Evolutionary conservation across 1,140 invertebrate species (phyloP).

Genomic region (Micrasema longulum): DNA sequence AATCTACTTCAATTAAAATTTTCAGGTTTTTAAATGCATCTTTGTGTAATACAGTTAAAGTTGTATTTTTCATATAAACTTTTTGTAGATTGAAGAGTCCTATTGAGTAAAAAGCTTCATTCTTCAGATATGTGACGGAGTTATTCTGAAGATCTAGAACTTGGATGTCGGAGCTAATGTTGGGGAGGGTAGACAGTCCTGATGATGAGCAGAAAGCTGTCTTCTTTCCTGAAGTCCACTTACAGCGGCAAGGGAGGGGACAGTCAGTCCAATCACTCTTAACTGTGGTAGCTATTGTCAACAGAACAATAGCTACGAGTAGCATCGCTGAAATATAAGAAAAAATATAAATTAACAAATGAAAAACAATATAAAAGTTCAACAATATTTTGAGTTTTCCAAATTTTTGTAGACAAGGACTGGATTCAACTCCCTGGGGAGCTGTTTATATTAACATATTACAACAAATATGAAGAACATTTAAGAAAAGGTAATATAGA

Average conservation of each 20-base stretch:
- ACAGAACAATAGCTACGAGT: slow-evolving; percentile 65
- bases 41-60: slow-evolving; percentile 75
- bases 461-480: no score
- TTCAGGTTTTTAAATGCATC: slow-evolving; percentile 82
- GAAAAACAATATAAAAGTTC: neutral
- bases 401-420: no score
- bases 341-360: neutral
- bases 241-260: slow-evolving; percentile 71
- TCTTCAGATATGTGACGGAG: slow-evolving; percentile 66
- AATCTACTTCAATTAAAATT: slow-evolving; percentile 84
- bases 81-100: slow-evolving; percentile 82
- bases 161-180: slow-evolving; percentile 72
- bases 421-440: no score
- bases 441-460: no score
- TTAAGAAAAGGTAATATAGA: no score
- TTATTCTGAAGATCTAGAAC: slow-evolving; percentile 73
- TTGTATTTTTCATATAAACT: slow-evolving; percentile 77
- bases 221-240: slow-evolving; percentile 75
- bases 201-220: slow-evolving; percentile 72
- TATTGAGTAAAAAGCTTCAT: slow-evolving; percentile 70
- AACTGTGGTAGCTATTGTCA: slow-evolving; percentile 64
- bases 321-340: slow-evolving; percentile 54
- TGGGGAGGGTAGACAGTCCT: slow-evolving; percentile 70
- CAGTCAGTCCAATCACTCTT: slow-evolving; percentile 72
- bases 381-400: no score